Evolutionary conservation across 2,113 vertebrate species (phyloP).

Genomic region (Suricata suricatta): DNA sequence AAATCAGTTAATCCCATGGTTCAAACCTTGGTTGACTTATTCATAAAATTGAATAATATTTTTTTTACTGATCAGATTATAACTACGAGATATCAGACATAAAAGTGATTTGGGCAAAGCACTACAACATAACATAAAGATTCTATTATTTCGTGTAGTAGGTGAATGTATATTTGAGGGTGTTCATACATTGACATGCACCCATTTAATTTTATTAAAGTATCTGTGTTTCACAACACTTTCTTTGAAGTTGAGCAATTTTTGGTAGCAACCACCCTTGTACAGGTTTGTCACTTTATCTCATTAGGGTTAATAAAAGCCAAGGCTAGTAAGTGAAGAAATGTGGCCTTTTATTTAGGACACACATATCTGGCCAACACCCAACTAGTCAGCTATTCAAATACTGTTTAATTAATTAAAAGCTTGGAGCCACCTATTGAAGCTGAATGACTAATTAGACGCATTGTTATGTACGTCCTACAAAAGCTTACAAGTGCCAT

Average conservation of each 20-base stretch:
- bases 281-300: slow-evolving; percentile 41
- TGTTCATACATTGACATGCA: background rate
- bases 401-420: slow-evolving; percentile 71
- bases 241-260: slow-evolving; percentile 36
- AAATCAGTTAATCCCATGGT: background rate
- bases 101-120: background rate
- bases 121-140: background rate
- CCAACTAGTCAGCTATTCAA: slow-evolving; percentile 52
- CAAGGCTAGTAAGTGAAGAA: slow-evolving; percentile 51
- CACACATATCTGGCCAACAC: slow-evolving; percentile 49
- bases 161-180: background rate
- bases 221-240: background rate
- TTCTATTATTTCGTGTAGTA: background rate
- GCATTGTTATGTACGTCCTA: background rate
- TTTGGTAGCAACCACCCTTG: background rate
- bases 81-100: background rate
- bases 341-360: slow-evolving; percentile 67
- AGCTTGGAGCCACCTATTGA: slow-evolving; percentile 53
- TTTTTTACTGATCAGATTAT: background rate
- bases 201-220: slow-evolving; percentile 40
- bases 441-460: slow-evolving; percentile 54
- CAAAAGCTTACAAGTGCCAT: slow-evolving; percentile 31
- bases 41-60: background rate
- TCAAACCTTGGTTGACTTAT: background rate
- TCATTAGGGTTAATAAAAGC: slow-evolving; percentile 57